Conservation (phyloP, 1,140 invertebrate species). For the Penaeus indicus region DNA sequence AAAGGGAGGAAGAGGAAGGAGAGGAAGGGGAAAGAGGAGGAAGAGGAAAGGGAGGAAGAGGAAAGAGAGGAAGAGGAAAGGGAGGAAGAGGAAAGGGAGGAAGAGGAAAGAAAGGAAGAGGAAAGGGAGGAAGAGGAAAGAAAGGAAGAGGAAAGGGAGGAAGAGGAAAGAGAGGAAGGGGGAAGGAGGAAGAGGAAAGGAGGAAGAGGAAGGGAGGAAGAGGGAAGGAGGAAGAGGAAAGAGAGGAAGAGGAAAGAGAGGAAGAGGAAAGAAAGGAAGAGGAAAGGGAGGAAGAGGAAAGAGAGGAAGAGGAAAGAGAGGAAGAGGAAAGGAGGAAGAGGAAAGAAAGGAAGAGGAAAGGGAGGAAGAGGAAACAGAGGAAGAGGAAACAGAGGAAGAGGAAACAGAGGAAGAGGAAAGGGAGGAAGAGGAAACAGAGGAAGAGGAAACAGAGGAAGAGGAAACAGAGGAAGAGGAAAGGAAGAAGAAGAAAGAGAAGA, state of each 20-base stretch:
- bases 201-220: neutral
- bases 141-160: neutral
- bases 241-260: neutral
- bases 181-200: neutral
- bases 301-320: neutral
- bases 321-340: neutral
- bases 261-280: neutral
- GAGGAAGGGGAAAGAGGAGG: neutral
- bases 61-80: neutral
- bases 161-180: neutral
- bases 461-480: neutral
- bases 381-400: neutral
- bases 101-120: neutral
- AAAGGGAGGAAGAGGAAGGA: neutral
- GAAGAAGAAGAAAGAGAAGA: neutral
- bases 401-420: neutral
- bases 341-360: neutral
- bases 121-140: neutral
- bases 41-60: neutral
- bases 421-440: neutral
- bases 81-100: neutral
- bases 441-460: neutral
- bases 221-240: neutral
- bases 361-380: neutral
- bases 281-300: neutral